These are phyloP conservation scores for Tenualosa ilisha DNA, from an alignment of 2,797 vertebrate species.

Conservation along the genomic window DNA sequence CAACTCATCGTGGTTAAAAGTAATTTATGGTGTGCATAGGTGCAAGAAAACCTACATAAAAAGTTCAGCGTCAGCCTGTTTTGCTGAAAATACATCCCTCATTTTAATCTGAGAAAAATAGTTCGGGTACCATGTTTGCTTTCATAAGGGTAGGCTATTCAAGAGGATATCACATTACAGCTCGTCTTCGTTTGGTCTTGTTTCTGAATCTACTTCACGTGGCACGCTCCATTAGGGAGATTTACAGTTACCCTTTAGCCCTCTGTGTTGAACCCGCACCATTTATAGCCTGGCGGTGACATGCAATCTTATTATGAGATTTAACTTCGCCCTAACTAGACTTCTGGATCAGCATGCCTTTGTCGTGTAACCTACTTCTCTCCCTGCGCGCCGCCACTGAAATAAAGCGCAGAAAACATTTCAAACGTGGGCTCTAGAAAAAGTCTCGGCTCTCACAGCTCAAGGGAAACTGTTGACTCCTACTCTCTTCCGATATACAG, in stretches of 20 bases:
- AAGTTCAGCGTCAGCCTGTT: background rate
- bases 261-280: constrained; percentile 66
- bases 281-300: constrained; percentile 76
- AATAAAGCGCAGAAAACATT: constrained; percentile 57
- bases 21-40: background rate
- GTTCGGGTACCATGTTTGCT: background rate
- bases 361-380: constrained; percentile 51
- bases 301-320: constrained; percentile 81
- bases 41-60: background rate
- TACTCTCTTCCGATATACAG: constrained; percentile 63
- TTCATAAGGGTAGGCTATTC: background rate
- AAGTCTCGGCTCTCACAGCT: constrained; percentile 37
- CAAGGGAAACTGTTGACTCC: constrained; percentile 52
- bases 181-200: background rate
- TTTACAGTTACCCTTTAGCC: constrained; percentile 60
- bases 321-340: constrained; percentile 73
- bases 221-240: constrained; percentile 51
- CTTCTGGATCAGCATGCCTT: constrained; percentile 68
- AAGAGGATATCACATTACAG: background rate
- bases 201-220: constrained; percentile 41
- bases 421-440: background rate
- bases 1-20: background rate
- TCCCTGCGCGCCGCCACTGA: constrained; percentile 55
- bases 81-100: too few species aligned
- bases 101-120: background rate